phyloP scores from a whole-genome alignment of 1,140 invertebrate genomes.

The Mercenaria mercenaria region DNA sequence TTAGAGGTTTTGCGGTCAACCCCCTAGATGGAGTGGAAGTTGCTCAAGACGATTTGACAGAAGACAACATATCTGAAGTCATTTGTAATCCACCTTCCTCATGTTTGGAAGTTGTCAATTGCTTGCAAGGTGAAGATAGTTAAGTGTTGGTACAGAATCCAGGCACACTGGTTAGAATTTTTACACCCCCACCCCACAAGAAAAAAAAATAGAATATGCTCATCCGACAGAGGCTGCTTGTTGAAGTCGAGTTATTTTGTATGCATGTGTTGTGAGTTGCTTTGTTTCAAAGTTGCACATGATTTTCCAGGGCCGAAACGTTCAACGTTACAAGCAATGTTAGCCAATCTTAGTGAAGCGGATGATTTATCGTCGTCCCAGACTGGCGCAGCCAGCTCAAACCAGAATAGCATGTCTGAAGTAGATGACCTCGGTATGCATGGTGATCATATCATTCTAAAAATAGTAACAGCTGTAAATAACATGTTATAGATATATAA shows the following conservation, averaged over 20 bases:
- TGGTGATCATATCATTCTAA: constrained; percentile 13
- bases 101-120: too few species aligned
- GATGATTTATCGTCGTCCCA: constrained; percentile 80
- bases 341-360: constrained; percentile 85
- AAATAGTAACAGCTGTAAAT: background rate
- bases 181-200: too few species aligned
- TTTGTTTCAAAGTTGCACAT: constrained; percentile 55
- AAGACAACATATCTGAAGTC: too few species aligned
- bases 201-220: too few species aligned
- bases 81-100: too few species aligned
- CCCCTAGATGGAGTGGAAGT: too few species aligned
- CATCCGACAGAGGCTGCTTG: constrained; percentile 14
- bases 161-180: too few species aligned
- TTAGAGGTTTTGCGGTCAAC: too few species aligned
- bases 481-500: too few species aligned
- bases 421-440: constrained; percentile 79
- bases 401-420: constrained; percentile 73
- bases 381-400: constrained; percentile 66
- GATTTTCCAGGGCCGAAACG: constrained; percentile 85
- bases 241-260: background rate
- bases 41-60: too few species aligned
- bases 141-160: too few species aligned
- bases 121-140: too few species aligned
- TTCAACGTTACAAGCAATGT: constrained; percentile 86
- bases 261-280: constrained; percentile 39